A percentile compares a stretch with the other conserved stretches of the same genome.
Conservation (phyloP, 2,797 vertebrate genomes). For the Eulemur rubriventer region DNA sequence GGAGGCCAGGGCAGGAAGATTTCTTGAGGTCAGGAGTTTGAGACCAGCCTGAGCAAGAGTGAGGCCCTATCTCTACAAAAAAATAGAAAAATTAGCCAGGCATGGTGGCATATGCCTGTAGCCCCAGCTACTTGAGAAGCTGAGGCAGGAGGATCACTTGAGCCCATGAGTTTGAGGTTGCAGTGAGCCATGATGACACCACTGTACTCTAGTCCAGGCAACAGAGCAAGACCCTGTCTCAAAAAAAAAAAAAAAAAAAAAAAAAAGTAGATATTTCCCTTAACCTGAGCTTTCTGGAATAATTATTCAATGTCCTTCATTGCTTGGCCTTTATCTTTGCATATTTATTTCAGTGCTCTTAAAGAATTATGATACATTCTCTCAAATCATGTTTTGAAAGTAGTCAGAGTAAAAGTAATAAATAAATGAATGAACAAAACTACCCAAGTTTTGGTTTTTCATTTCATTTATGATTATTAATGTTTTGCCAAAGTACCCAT, state of each 20-base stretch:
- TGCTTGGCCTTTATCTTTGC: neutral
- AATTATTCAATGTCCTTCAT: neutral
- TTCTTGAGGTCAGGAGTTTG: neutral
- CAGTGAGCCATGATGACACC: neutral
- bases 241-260: neutral
- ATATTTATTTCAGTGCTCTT: slow-evolving; percentile 59
- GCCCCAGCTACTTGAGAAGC: neutral
- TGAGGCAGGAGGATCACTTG: neutral
- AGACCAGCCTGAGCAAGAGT: neutral
- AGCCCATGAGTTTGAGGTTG: neutral
- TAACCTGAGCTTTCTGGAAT: slow-evolving; percentile 11
- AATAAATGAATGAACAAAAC: slow-evolving; percentile 47
- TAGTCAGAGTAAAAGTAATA: slow-evolving; percentile 25
- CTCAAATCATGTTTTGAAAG: slow-evolving; percentile 56
- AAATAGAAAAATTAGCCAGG: neutral
- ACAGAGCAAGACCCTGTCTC: neutral
- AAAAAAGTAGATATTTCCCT: neutral
- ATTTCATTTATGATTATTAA: slow-evolving; percentile 50
- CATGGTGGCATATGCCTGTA: neutral
- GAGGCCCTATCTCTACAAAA: neutral
- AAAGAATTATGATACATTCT: slow-evolving; percentile 35
- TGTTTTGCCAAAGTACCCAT: slow-evolving; percentile 64
- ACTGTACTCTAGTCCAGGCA: neutral
- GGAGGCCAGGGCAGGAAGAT: neutral
- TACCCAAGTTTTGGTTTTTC: neutral